Percentiles rank a stretch among this genome's conserved stretches.
Conservation (phyloP, 2,797 vertebrate species). For the Emys orbicularis region DNA sequence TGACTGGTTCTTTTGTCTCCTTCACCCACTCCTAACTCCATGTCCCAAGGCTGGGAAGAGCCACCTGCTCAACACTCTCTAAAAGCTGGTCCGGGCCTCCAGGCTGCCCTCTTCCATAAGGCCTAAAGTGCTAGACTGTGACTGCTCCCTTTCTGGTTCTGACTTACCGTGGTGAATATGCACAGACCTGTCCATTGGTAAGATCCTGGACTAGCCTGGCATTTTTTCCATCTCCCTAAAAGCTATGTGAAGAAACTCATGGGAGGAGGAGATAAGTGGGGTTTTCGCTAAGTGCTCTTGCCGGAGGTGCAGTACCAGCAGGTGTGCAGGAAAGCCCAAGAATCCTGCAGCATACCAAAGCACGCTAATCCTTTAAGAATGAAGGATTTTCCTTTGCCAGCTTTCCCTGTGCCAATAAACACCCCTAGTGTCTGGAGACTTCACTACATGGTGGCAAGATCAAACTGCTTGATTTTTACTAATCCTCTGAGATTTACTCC, state of each 20-base stretch:
- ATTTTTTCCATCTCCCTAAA: background rate
- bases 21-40: background rate
- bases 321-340: background rate
- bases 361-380: accelerated
- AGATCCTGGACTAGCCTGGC: background rate
- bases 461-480: background rate
- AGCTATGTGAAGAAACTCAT: background rate
- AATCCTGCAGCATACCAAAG: background rate
- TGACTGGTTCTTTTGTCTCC: background rate
- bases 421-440: background rate
- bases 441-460: accelerated
- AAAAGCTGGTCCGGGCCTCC: background rate
- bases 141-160: background rate
- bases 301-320: background rate
- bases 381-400: no score
- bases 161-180: background rate
- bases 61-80: background rate
- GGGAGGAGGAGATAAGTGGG: background rate
- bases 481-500: background rate
- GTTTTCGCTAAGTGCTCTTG: no score
- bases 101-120: background rate
- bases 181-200: background rate
- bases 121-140: background rate
- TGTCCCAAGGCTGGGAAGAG: background rate
- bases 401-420: background rate